Evolutionary conservation across 1,140 invertebrate species (phyloP).

Genomic region (Panagrolaimus sp.): DNA sequence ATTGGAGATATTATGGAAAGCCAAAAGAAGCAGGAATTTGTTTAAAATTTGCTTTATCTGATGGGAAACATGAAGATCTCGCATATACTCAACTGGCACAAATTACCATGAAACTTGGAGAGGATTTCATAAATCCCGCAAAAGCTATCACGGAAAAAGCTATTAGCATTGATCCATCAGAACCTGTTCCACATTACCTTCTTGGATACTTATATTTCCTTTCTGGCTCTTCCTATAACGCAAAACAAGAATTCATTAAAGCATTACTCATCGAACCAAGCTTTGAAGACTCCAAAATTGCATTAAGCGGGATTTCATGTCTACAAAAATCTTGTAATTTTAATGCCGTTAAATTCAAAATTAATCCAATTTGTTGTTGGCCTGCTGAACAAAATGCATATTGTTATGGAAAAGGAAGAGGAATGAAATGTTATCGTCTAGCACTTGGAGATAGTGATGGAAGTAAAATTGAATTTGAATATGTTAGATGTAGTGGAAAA

Average conservation of each 20-base stretch:
- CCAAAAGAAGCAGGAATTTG: conserved; percentile 18
- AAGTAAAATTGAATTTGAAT: conserved; percentile 22
- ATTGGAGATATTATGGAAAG: conserved; percentile 15
- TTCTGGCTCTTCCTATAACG: neutral
- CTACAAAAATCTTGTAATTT: neutral
- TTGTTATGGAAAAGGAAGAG: conserved; percentile 17
- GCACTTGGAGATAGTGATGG: neutral
- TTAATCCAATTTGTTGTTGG: conserved; percentile 26
- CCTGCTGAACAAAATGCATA: conserved; percentile 26
- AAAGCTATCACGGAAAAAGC: conserved; percentile 10
- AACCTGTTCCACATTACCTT: neutral
- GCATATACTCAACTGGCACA: conserved; percentile 13
- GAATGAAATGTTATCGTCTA: neutral
- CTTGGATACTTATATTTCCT: neutral
- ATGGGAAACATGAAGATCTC: neutral
- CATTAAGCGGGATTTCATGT: neutral
- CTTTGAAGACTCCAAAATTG: conserved; percentile 13
- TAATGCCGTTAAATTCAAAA: neutral
- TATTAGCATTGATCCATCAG: neutral
- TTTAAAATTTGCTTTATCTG: neutral
- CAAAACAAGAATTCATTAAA: neutral
- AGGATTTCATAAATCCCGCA: neutral
- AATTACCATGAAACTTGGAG: neutral
- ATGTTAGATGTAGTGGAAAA: conserved; percentile 23
- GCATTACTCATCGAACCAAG: neutral